Evolutionary conservation across 2,113 vertebrate species (phyloP).

Genomic region (Myotis brandtii): DNA sequence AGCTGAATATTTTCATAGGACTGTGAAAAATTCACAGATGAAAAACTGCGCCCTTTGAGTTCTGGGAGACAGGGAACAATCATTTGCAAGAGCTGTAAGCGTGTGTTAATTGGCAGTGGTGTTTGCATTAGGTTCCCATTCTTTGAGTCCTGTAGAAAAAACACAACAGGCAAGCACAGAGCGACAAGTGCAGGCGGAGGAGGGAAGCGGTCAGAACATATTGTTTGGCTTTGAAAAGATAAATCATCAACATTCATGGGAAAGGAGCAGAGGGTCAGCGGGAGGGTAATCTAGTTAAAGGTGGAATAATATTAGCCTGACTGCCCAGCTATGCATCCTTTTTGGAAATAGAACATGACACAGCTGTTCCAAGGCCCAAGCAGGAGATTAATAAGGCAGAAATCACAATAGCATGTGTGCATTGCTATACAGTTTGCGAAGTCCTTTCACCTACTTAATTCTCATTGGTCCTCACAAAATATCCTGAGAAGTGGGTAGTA

Average conservation of each 20-base stretch:
- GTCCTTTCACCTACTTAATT: background rate
- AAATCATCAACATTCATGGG: conserved; percentile 53
- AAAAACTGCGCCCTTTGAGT: background rate
- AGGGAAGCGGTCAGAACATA: background rate
- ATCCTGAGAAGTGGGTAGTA: background rate
- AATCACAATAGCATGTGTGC: background rate
- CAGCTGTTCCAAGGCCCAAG: background rate
- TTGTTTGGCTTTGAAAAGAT: conserved; percentile 63
- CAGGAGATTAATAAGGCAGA: background rate
- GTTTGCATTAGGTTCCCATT: conserved; percentile 15
- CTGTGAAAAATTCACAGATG: conserved; percentile 58
- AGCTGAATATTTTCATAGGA: conserved; percentile 55
- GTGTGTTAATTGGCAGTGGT: conserved; percentile 2
- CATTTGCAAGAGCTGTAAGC: background rate
- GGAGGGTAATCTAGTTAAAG: conserved; percentile 54
- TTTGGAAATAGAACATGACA: background rate
- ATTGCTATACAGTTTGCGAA: background rate
- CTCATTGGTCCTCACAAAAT: background rate
- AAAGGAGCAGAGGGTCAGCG: background rate
- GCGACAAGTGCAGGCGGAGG: background rate
- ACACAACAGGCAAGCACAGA: background rate
- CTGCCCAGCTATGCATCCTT: background rate
- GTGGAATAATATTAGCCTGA: conserved; percentile 25
- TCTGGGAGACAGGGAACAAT: background rate
- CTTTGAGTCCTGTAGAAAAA: conserved; percentile 13